Base-by-base conservation (phyloP, 2,888 invertebrate genomes). In the Reticulitermes lucifugus region DNA sequence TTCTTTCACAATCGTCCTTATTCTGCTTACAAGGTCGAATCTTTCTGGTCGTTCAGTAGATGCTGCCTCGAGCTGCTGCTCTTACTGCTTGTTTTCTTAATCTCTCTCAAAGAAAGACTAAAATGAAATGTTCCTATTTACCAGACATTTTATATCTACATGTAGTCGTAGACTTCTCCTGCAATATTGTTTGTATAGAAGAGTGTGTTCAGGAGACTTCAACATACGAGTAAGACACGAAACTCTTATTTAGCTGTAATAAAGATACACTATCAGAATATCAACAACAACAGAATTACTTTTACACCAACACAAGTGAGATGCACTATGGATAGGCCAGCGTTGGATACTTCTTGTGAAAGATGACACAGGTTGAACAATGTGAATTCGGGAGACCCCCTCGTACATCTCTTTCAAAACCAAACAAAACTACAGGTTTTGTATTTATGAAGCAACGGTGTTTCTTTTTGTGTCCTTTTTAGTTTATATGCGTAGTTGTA, bases 401-500 rank as follows among this genome's bases (percentile, higher is more conserved):
- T 21, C 41, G 7, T 35, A 7, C 12, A 41, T 41, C 12, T 35
- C 18, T 73, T 41, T 21, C 21, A 41, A 35, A 73, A 21, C 21
- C 18, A 41, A 41, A 73, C 41, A 73, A 73, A 73, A 73, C 73
- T 35, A 41, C 73, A 73, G 21, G 73, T 41, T 41, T 14, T 35
- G 41, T 73, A 73, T 29, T 41, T 12, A 73, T 25, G 3, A 70
- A 73, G 2, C 21, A 41, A 41, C 73, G 41, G 71, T 35, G 60
- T 60, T 60, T 21, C n/a, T 65, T 65, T 65, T 65, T 73, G 0
- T 10, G 73, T 73, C 73, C 21, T 73, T 14, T 41, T 21, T 51
- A 51, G 46, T 77, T 77, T 77, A 77, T 77, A 77, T 77, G 77
- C 77, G 77, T 77, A 77, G 41, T 77, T 77, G 21, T 77, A n/a